These are phyloP conservation scores for Pollenia labialis DNA, from an alignment of 2,888 invertebrate species.

Conservation along the genomic window DNA sequence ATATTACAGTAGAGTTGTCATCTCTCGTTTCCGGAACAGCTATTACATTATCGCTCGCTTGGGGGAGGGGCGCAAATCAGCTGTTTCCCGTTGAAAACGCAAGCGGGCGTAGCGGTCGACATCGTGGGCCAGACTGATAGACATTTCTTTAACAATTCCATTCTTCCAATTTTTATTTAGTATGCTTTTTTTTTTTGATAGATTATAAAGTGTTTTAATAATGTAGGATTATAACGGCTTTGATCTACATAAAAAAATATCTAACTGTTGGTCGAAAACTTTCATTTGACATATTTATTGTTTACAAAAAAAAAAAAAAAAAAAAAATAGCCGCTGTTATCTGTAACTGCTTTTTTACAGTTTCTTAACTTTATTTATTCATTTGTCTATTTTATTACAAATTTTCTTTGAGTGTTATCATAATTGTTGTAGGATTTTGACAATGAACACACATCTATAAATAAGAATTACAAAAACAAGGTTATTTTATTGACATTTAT, in stretches of 20 bases:
- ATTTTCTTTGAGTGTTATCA: constrained; percentile 33
- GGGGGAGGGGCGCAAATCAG: too few relatives aligned
- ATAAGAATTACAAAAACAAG: constrained; percentile 51
- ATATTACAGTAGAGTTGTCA: too few relatives aligned
- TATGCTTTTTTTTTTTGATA: too few relatives aligned
- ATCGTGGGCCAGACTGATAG: too few relatives aligned
- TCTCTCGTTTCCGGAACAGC: too few relatives aligned
- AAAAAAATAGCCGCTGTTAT: not conserved
- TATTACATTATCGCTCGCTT: too few relatives aligned
- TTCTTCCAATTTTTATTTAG: too few relatives aligned
- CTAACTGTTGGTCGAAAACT: not conserved
- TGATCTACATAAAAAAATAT: not conserved
- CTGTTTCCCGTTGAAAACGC: too few relatives aligned
- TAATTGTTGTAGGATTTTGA: constrained; percentile 66
- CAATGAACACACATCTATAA: constrained; percentile 51
- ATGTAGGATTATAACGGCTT: constrained; percentile 26
- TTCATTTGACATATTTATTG: not conserved
- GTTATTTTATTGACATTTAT: constrained; percentile 59
- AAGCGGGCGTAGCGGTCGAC: too few relatives aligned
- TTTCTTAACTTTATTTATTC: constrained; percentile 16
- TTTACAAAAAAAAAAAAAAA: too few relatives aligned
- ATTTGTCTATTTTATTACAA: not conserved
- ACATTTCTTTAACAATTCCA: too few relatives aligned
- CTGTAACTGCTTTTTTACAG: not conserved
- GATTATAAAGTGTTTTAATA: too few relatives aligned